Evolutionary conservation across 2,113 vertebrate genomes (phyloP), one percentile per base, ranked within the genome.

Genomic region (Chaetorhynchus papuensis): DNA sequence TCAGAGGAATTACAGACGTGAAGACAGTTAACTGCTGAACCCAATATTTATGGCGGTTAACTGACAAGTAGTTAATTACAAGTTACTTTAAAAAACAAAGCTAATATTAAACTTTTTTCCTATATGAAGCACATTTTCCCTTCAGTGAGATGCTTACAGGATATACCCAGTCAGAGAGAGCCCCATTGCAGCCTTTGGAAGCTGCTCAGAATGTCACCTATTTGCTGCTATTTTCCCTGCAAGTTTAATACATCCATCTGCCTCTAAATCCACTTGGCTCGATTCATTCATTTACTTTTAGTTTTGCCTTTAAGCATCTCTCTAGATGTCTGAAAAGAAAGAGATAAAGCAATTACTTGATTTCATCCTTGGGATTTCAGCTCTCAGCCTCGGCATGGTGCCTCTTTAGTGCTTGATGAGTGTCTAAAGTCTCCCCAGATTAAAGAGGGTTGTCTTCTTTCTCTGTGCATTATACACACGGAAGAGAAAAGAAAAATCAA

Each of bases 311-410:
- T 75, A 83, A 96, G 88, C 69, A 44, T 92, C 68, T 83, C 71
- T 83, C 92, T 92, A 74, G 86, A 92, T 56, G 88, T 44, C 92
- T 93, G 90, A 89, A 93, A 93, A 97, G 94, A 93, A 92, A 88
- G 87, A 96, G 50, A 96, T 92, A 89, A 95, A 94, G 90, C 88
- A 92, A 95, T 93, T 97, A 93, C 94, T 97, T 92, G 88, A 97
- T 94, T 96, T 94, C 94, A 92, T 96, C 92, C 94, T 92, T 71
- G 27, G 90, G 85, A 95, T 94, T 96, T 95, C 24, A 78, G 88
- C 88, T 71, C 86, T 92, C 72, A 80, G 80, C 88, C 92, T 82
- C 83, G 3, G 90, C 83, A 42, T 90, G 94, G 96, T 92, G 96
- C 90, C 93, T 96, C 96, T 95, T 96, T 79, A 96, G 83, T 52